Evolutionary conservation across 2,113 vertebrate species (phyloP).

Genomic region (Dendropsophus ebraccatus): DNA sequence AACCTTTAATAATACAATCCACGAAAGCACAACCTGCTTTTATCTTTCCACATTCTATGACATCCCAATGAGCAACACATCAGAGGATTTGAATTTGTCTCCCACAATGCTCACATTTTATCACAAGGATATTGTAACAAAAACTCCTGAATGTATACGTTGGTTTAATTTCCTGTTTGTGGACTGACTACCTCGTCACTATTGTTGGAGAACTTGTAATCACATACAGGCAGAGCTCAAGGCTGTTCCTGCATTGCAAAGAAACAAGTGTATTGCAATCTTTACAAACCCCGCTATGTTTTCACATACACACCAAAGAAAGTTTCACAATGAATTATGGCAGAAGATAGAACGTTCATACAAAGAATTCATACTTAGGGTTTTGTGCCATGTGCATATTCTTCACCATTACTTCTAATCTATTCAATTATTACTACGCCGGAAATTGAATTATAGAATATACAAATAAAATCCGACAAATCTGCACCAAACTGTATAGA

Average conservation of each 20-base stretch:
- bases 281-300: background rate
- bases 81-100: slow-evolving; percentile 62
- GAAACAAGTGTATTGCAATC: background rate
- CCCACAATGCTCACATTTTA: background rate
- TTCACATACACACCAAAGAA: background rate
- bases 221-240: slow-evolving; percentile 58
- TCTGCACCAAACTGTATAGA: no score
- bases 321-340: background rate
- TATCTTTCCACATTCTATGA: slow-evolving; percentile 43
- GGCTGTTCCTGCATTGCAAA: slow-evolving; percentile 31
- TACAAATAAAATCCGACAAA: no score
- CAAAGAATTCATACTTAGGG: background rate
- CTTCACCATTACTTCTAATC: background rate
- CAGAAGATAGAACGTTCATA: background rate
- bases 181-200: slow-evolving; percentile 37
- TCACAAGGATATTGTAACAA: slow-evolving; percentile 59
- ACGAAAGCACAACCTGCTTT: slow-evolving; percentile 56
- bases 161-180: slow-evolving; percentile 10
- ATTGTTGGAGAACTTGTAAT: slow-evolving; percentile 51
- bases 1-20: background rate
- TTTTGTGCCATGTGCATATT: background rate
- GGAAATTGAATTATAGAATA: background rate
- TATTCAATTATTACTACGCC: background rate
- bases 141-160: slow-evolving; percentile 42
- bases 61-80: slow-evolving; percentile 47